A percentile compares a stretch with the other conserved stretches of the same genome.
Conservation (phyloP, 2,113 vertebrate species). For the Copsychus sechellarum region DNA sequence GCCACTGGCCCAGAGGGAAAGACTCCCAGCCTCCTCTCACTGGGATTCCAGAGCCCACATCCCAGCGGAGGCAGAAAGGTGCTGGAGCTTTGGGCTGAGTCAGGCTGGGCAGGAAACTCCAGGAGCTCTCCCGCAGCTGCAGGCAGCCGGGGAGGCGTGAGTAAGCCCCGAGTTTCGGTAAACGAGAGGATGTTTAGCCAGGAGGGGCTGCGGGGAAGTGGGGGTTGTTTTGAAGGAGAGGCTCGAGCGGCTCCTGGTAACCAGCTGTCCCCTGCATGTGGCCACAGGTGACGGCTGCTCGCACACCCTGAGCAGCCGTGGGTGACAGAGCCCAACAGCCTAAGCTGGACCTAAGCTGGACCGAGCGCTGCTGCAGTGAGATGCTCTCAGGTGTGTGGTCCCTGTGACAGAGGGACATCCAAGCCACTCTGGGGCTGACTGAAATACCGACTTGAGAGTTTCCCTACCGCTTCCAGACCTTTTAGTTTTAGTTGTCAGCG, state of each 20-base stretch:
- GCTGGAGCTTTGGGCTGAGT: slow-evolving; percentile 27
- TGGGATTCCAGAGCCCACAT: neutral
- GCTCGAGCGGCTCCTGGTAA: neutral
- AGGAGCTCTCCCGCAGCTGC: slow-evolving; percentile 25
- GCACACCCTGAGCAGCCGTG: fast-evolving
- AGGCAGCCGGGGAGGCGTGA: slow-evolving; percentile 8
- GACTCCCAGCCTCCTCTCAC: neutral
- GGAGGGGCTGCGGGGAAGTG: neutral
- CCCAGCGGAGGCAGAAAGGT: neutral
- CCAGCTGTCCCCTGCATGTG: neutral
- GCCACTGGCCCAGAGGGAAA: neutral
- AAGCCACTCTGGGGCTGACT: neutral
- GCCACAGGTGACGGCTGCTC: neutral
- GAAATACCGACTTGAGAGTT: neutral
- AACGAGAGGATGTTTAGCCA: slow-evolving; percentile 4
- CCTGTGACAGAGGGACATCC: neutral
- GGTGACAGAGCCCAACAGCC: neutral
- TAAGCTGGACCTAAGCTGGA: neutral
- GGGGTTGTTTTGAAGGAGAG: neutral
- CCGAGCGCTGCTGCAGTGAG: neutral
- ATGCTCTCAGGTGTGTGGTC: neutral
- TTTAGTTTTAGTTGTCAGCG: neutral
- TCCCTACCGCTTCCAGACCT: neutral
- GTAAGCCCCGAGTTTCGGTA: slow-evolving; percentile 25
- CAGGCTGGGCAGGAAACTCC: slow-evolving; percentile 53